Percentiles rank a stretch among this genome's conserved stretches.
Evolutionary conservation across 2,888 invertebrate species (phyloP).

Genomic region (Aspidiotus destructor): DNA sequence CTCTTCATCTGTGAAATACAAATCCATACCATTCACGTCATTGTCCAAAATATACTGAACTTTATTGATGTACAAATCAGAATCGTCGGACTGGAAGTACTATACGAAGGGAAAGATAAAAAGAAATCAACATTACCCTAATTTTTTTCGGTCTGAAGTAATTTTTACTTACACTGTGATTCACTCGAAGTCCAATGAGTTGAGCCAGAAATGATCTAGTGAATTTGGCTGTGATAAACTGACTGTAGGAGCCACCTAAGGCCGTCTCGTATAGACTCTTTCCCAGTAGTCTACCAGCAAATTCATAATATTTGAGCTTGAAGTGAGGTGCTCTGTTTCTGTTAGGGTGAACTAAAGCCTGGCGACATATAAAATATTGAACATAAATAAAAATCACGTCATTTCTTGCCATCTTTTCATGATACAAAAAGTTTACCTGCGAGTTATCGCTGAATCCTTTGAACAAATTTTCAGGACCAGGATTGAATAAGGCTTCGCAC

Average conservation of each 20-base stretch:
- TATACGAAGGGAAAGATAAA: conserved; percentile 41
- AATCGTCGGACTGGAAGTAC: conserved; percentile 94
- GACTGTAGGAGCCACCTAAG: conserved; percentile 71
- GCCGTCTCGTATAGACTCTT: conserved; percentile 92
- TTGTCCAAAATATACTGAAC: conserved; percentile 86
- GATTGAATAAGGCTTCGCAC: conserved; percentile 78
- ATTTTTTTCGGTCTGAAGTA: background rate
- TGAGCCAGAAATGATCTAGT: conserved; percentile 88
- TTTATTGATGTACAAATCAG: conserved; percentile 84
- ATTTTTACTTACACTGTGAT: conserved; percentile 64
- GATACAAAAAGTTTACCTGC: conserved; percentile 35
- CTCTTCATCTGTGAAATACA: conserved; percentile 82
- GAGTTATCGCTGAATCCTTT: conserved; percentile 66
- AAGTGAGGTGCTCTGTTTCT: conserved; percentile 58
- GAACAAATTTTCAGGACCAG: conserved; percentile 64
- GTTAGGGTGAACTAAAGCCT: conserved; percentile 81
- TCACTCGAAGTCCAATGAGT: conserved; percentile 83
- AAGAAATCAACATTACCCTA: background rate
- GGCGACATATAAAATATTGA: background rate
- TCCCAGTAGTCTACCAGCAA: conserved; percentile 86
- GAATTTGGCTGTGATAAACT: conserved; percentile 80
- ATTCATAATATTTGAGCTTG: conserved; percentile 81
- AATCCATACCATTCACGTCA: conserved; percentile 71
- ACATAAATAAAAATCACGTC: background rate
- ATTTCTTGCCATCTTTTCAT: too few relatives aligned